Base-by-base conservation (phyloP, 1,140 invertebrate species). In the Steinernema feltiae region DNA sequence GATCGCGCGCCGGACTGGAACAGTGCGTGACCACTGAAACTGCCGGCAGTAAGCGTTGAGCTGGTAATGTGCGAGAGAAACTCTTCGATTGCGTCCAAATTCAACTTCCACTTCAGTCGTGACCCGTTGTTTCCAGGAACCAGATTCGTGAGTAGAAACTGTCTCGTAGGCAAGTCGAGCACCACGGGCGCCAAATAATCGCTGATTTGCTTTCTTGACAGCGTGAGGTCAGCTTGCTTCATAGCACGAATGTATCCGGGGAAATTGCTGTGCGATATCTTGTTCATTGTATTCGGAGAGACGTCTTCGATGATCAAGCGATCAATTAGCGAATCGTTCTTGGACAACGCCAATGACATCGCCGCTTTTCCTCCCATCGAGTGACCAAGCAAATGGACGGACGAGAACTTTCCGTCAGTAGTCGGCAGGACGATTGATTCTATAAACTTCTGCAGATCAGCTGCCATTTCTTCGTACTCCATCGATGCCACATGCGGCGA, bases 1-100 rank as follows among this genome's bases (percentile, higher is more conserved):
- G 70, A 82, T 32, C 78, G 72, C 21, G 70, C 80, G 7, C 73
- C 80, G 75, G 71, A 31, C 30, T 72, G 48, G 76, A 86, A 81
- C 32, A 82, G 30, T 32, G 72, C 79, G 15, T 70, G 48, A 41
- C 80, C 87, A 12, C 81, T 80, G 88, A 88, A 92, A 91, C 88
- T 90, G 79, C 95, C 90, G 85, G 92, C 94, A 85, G 91, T 89
- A 17, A 93, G 95, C 1, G 91, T 88, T 24, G 87, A 89, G 72
- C 94, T 94, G 73, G 90, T 92, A 78, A 97, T 90, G 86, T 96
- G 96, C 0, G 93, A 86, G 82, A 90, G 95, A n/a, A 70, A 70
- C 12, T 77, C 31, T 74, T 91, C 31, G 69, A 95, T 84, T 15
- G 90, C 88, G 72, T 90, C 88, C 27, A 95, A 85, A 88, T 94